These are phyloP conservation scores for Balearica regulorum DNA, from an alignment of 2,797 vertebrate species.

Conservation along the genomic window DNA sequence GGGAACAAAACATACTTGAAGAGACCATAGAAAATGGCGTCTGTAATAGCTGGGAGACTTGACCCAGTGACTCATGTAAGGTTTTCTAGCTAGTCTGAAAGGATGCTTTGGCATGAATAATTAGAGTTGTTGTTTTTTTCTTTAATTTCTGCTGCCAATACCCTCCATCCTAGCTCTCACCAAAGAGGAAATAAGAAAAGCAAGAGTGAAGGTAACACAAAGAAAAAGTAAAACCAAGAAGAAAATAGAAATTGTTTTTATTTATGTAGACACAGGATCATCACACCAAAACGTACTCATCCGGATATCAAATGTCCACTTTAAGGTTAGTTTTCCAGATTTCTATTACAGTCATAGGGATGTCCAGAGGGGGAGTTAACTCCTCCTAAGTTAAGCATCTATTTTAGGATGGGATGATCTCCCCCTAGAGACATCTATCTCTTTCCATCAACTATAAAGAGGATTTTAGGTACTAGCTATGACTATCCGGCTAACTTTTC, in stretches of 20 bases:
- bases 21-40: background rate
- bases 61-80: background rate
- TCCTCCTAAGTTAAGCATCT: background rate
- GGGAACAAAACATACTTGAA: background rate
- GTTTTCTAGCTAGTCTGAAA: background rate
- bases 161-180: background rate
- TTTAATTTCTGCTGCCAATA: background rate
- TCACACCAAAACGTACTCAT: background rate
- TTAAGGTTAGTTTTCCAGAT: background rate
- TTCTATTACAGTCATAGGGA: background rate
- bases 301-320: background rate
- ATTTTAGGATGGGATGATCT: background rate
- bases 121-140: background rate
- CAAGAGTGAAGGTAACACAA: background rate
- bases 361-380: background rate
- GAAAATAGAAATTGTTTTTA: background rate
- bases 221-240: background rate
- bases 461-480: background rate
- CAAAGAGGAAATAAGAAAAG: background rate
- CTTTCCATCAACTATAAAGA: background rate
- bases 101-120: background rate
- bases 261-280: background rate
- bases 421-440: background rate
- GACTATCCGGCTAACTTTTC: background rate
- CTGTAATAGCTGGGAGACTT: background rate